Percentiles rank a stretch among this genome's conserved stretches.
Conservation (phyloP, 2,888 invertebrate genomes). For the Erebia ligea region DNA sequence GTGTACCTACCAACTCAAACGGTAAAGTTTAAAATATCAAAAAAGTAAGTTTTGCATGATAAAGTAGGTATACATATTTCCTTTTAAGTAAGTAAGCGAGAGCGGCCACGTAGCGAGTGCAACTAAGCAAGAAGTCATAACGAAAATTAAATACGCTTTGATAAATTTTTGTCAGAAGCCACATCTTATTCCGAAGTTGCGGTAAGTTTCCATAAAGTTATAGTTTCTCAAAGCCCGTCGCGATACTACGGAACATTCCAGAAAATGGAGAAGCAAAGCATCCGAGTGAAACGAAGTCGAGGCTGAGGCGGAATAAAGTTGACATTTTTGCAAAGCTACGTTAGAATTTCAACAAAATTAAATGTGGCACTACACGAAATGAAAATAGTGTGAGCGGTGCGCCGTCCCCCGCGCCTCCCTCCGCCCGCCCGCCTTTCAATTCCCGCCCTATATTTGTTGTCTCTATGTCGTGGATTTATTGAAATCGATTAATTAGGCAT, state of each 20-base stretch:
- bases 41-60: constrained; percentile 3
- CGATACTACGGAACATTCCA: constrained; percentile 76
- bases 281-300: constrained; percentile 74
- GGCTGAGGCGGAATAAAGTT: constrained; percentile 82
- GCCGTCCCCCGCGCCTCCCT: constrained; percentile 23
- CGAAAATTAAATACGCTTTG: constrained; percentile 81
- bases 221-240: constrained; percentile 81
- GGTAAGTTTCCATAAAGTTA: constrained; percentile 81
- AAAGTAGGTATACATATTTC: constrained; percentile 15
- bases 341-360: constrained; percentile 82
- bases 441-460: constrained; percentile 60
- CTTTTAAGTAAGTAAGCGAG: constrained; percentile 10
- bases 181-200: constrained; percentile 74
- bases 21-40: background rate
- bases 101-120: constrained; percentile 27
- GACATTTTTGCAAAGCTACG: constrained; percentile 83
- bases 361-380: constrained; percentile 82
- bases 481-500: constrained; percentile 1
- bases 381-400: constrained; percentile 71
- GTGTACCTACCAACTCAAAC: background rate
- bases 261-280: constrained; percentile 80
- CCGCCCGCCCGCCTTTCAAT: constrained; percentile 26
- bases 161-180: constrained; percentile 78
- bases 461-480: constrained; percentile 30
- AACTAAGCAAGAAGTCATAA: constrained; percentile 70